Conservation (phyloP, 2,113 vertebrate genomes). For the Ramphastos sulfuratus region DNA sequence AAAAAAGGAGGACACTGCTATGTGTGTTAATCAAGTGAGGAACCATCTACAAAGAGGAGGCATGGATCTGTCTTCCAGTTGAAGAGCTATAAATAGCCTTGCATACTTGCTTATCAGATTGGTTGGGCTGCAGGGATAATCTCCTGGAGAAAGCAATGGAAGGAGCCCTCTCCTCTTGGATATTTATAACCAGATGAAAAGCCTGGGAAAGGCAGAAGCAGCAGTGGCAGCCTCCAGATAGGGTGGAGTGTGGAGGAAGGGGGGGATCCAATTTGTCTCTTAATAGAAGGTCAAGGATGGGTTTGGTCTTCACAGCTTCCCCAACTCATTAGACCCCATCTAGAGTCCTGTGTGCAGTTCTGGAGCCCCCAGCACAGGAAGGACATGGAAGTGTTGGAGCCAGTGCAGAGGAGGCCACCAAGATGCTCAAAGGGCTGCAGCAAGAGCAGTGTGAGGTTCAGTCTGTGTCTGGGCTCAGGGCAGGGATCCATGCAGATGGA, state of each 20-base stretch:
- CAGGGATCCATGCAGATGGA: no score
- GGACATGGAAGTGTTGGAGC: no score
- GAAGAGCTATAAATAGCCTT: conserved; percentile 66
- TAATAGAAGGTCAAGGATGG: conserved; percentile 15
- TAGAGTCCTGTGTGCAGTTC: no score
- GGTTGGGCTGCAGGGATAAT: conserved; percentile 67
- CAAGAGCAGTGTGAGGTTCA: no score
- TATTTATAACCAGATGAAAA: conserved; percentile 72
- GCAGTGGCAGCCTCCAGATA: neutral
- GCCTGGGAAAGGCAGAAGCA: conserved; percentile 37
- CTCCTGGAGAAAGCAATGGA: conserved; percentile 69
- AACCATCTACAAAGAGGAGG: conserved; percentile 70
- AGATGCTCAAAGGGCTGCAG: no score
- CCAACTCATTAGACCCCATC: neutral
- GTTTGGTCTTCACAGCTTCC: neutral
- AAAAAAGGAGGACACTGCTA: conserved; percentile 68
- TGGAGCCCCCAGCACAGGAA: no score
- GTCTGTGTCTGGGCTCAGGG: no score
- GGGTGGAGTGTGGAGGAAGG: neutral
- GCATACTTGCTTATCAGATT: conserved; percentile 70
- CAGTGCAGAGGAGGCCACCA: no score
- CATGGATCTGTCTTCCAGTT: conserved; percentile 70
- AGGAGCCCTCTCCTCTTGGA: conserved; percentile 58
- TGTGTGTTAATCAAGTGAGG: conserved; percentile 68
- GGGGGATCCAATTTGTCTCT: neutral